phyloP scores from a whole-genome alignment of 2,113 vertebrate species.

The Pluvialis apricaria region DNA sequence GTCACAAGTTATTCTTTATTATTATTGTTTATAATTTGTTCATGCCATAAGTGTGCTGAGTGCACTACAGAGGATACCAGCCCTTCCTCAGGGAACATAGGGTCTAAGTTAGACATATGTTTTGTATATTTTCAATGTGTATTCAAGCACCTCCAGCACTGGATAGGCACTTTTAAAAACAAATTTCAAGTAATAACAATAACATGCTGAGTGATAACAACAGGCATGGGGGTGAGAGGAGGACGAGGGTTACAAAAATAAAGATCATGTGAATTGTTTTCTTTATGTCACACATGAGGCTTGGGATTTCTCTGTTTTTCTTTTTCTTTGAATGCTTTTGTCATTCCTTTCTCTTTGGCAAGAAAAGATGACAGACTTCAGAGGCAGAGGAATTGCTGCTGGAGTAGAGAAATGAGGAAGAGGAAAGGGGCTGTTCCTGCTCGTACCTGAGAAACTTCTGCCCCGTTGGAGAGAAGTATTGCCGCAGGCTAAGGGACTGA shows the following conservation, averaged over 20 bases:
- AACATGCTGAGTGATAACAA: slow-evolving; percentile 66
- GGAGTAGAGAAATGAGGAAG: background rate
- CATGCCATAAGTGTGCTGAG: slow-evolving; percentile 45
- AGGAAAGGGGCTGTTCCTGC: background rate
- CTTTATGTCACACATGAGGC: slow-evolving; percentile 52
- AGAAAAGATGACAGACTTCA: background rate
- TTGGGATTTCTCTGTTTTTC: slow-evolving; percentile 50
- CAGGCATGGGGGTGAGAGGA: slow-evolving; percentile 54
- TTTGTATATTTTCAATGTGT: slow-evolving; percentile 60
- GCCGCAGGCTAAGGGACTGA: background rate
- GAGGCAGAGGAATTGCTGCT: slow-evolving; percentile 4
- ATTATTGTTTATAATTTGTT: slow-evolving; percentile 50
- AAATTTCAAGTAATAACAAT: slow-evolving; percentile 66
- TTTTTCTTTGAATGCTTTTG: slow-evolving; percentile 41
- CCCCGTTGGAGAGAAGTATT: background rate
- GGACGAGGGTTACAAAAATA: slow-evolving; percentile 64
- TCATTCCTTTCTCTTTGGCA: slow-evolving; percentile 44
- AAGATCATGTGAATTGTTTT: slow-evolving; percentile 63
- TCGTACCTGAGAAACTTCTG: background rate
- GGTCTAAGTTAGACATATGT: slow-evolving; percentile 32
- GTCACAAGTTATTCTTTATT: slow-evolving; percentile 43
- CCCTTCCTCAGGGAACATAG: background rate
- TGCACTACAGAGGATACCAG: background rate
- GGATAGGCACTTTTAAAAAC: slow-evolving; percentile 61
- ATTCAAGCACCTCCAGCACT: slow-evolving; percentile 55